Percentiles rank a stretch among this genome's conserved stretches.
Evolutionary conservation across 2,888 invertebrate species (phyloP).

Genomic region (Apotomis turbidana): DNA sequence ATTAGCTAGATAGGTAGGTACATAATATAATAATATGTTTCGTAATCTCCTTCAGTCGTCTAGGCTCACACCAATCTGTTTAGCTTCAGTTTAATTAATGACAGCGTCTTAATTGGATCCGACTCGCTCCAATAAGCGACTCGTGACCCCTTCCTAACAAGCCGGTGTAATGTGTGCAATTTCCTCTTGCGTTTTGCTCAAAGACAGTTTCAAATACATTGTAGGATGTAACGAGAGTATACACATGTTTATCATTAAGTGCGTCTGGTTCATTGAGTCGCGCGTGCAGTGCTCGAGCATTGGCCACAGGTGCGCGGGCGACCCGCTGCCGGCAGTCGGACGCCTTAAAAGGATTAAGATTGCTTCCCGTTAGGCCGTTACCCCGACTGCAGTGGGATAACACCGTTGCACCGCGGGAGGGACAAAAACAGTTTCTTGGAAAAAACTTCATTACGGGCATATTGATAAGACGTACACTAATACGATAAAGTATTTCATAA

Average conservation of each 20-base stretch:
- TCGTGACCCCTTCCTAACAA: slow-evolving; percentile 50
- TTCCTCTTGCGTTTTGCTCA: slow-evolving; percentile 52
- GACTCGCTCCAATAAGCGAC: slow-evolving; percentile 66
- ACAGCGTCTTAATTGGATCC: slow-evolving; percentile 71
- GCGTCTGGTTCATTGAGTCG: slow-evolving; percentile 55
- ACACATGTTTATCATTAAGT: slow-evolving; percentile 44
- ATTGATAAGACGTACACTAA: background rate
- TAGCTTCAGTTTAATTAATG: slow-evolving; percentile 65
- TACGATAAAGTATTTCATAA: background rate
- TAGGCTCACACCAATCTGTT: slow-evolving; percentile 50
- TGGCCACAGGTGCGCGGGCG: slow-evolving; percentile 48
- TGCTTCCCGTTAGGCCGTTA: slow-evolving; percentile 74
- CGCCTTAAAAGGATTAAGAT: slow-evolving; percentile 75
- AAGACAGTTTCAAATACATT: slow-evolving; percentile 50
- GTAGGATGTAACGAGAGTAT: slow-evolving; percentile 45
- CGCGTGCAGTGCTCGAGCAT: slow-evolving; percentile 50
- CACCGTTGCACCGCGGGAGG: slow-evolving; percentile 68
- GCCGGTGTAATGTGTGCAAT: slow-evolving; percentile 50
- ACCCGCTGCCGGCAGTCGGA: slow-evolving; percentile 52
- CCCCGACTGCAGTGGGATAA: slow-evolving; percentile 57
- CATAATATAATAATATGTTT: background rate
- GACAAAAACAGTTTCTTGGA: slow-evolving; percentile 43
- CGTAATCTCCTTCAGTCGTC: slow-evolving; percentile 10
- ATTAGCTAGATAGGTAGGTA: background rate
- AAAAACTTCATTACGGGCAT: slow-evolving; percentile 11